phyloP scores from a whole-genome alignment of 2,888 invertebrate genomes.

The Myathropa florea region DNA sequence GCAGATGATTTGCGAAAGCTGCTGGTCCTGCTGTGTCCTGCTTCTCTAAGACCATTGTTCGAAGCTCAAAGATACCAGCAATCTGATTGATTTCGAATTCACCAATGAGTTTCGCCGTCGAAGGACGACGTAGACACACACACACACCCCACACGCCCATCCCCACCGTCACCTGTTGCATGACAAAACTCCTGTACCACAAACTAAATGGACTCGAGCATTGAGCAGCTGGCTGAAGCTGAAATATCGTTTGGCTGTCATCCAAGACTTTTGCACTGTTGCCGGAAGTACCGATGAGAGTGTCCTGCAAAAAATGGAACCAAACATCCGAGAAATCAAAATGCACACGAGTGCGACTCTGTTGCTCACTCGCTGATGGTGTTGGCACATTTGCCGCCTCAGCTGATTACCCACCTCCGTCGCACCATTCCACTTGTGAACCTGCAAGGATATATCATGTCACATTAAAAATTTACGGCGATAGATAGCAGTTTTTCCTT shows the following conservation, averaged over 20 bases:
- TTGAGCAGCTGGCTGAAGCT: constrained; percentile 1
- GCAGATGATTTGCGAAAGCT: constrained; percentile 18
- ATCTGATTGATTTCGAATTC: constrained; percentile 41
- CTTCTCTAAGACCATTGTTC: constrained; percentile 25
- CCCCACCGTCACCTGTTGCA: constrained; percentile 31
- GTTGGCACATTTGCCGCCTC: constrained; percentile 58
- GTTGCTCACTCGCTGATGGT: constrained; percentile 38
- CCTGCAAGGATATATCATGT: constrained; percentile 22
- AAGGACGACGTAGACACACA: neutral
- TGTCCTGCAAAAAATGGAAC: constrained; percentile 8
- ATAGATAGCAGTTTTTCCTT: neutral
- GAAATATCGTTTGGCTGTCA: constrained; percentile 32
- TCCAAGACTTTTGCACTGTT: constrained; percentile 39
- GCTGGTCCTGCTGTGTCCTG: neutral
- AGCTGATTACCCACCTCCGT: constrained; percentile 48
- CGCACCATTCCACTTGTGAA: neutral
- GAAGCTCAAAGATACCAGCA: constrained; percentile 40
- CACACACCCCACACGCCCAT: too few relatives aligned
- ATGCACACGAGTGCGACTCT: constrained; percentile 23
- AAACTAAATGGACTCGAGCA: constrained; percentile 48
- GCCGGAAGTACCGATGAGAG: constrained; percentile 1
- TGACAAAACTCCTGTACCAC: constrained; percentile 27
- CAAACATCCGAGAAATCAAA: constrained; percentile 35
- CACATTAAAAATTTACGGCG: constrained; percentile 52
- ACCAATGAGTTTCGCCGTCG: constrained; percentile 13